These are phyloP conservation scores for Petroica traversi DNA, from an alignment of 2,113 vertebrate genomes.

Conservation along the genomic window DNA sequence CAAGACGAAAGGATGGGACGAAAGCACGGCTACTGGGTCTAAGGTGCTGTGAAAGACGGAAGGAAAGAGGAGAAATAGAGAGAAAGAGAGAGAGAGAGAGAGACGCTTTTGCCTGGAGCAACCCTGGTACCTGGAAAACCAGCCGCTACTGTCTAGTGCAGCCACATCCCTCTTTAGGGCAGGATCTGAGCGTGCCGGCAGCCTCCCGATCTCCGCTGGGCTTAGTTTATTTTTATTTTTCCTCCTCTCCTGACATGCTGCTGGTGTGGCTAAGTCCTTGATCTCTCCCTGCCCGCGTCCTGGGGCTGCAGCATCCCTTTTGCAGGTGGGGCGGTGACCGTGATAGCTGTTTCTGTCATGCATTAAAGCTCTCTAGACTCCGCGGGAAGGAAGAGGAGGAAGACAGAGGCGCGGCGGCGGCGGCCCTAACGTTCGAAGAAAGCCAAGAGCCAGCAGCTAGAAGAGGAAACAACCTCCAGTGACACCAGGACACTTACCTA, in stretches of 20 bases:
- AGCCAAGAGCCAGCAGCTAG: constrained; percentile 67
- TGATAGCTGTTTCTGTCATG: constrained; percentile 60
- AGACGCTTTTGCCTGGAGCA: constrained; percentile 72
- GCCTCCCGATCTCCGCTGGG: constrained; percentile 73
- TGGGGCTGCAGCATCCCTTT: constrained; percentile 64
- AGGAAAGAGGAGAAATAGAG: constrained; percentile 11
- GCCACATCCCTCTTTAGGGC: constrained; percentile 67
- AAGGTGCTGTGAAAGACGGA: constrained; percentile 33
- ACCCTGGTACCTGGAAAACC: constrained; percentile 80
- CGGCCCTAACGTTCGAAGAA: constrained; percentile 57
- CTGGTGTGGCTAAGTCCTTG: constrained; percentile 67
- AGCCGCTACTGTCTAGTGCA: constrained; percentile 73
- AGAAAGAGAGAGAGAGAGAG: background rate
- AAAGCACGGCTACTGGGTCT: constrained; percentile 60
- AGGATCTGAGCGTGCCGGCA: constrained; percentile 69
- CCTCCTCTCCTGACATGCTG: constrained; percentile 67
- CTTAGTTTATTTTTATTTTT: constrained; percentile 49
- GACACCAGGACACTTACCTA: constrained; percentile 64
- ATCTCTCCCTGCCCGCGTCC: constrained; percentile 62
- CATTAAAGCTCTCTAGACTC: constrained; percentile 53
- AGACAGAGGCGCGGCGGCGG: constrained; percentile 17
- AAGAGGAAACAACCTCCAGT: constrained; percentile 66
- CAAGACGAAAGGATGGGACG: constrained; percentile 71
- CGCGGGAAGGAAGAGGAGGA: constrained; percentile 43
- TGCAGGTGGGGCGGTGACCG: constrained; percentile 52